phyloP scores from a whole-genome alignment of 2,797 vertebrate species.

The Liparis tanakae region DNA sequence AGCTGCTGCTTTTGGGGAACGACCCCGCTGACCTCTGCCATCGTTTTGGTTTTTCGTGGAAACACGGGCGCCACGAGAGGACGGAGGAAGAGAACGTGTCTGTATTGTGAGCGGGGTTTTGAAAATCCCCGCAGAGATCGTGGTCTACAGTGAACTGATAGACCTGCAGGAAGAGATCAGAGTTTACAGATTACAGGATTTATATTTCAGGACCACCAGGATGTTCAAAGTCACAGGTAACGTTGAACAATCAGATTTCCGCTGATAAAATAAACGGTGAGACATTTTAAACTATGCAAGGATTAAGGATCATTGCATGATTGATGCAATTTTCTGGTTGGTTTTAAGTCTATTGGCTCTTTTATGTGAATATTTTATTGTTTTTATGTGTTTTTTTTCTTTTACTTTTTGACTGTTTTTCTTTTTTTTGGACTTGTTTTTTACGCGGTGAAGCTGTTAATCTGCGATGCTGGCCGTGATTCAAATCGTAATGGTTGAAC shows the following conservation, averaged over 20 bases:
- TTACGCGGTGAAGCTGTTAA: not conserved
- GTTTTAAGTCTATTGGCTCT: too few relatives aligned
- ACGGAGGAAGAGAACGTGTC: not conserved
- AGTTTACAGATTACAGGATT: not conserved
- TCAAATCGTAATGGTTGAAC: not conserved
- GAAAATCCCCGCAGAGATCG: slow-evolving; percentile 1
- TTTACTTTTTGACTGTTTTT: not conserved
- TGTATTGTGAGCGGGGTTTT: not conserved
- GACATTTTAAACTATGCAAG: too few relatives aligned
- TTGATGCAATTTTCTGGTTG: too few relatives aligned
- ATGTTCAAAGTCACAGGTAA: not conserved
- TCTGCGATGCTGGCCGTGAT: not conserved
- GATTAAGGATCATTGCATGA: too few relatives aligned
- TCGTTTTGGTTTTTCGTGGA: not conserved
- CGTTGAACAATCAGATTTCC: not conserved
- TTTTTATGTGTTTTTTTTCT: too few relatives aligned
- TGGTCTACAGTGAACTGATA: not conserved
- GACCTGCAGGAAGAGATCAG: slow-evolving; percentile 1
- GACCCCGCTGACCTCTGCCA: slow-evolving; percentile 7
- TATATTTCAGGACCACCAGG: not conserved
- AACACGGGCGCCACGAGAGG: not conserved
- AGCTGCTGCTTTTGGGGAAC: slow-evolving; percentile 42
- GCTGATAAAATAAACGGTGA: not conserved
- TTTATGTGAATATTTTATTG: too few relatives aligned
- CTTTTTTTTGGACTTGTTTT: not conserved